Evolutionary conservation across 35 echinoderm and acorn worm species (phyloP).

Genomic region (Ophioderma brevispina): DNA sequence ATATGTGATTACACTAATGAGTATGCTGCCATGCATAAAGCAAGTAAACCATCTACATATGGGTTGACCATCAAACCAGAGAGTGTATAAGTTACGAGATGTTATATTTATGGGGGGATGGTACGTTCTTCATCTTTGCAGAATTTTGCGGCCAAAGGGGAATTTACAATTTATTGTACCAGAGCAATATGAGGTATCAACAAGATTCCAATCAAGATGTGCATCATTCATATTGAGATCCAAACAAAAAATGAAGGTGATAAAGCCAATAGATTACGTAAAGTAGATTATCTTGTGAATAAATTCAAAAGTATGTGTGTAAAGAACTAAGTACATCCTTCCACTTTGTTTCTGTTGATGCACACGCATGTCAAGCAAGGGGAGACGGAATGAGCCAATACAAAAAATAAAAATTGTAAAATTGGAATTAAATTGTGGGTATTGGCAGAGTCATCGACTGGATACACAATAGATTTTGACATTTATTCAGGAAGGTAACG

Average conservation of each 20-base stretch:
- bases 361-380: background rate
- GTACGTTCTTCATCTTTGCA: background rate
- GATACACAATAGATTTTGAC: background rate
- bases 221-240: background rate
- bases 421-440: background rate
- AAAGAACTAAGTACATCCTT: background rate
- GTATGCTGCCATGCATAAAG: background rate
- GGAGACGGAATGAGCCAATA: background rate
- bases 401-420: background rate
- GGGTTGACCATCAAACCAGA: background rate
- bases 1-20: background rate
- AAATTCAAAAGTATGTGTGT: background rate
- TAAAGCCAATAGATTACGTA: background rate
- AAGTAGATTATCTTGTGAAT: background rate
- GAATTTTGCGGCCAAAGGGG: too few relatives aligned
- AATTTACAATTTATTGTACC: background rate
- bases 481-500: background rate
- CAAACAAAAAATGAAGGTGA: background rate
- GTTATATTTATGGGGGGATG: background rate
- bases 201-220: background rate
- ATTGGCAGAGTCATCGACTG: background rate
- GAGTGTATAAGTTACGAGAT: background rate
- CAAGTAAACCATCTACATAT: background rate
- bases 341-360: background rate
- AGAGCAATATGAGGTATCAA: background rate